Percentiles rank a stretch among this genome's conserved stretches.
Evolutionary conservation across 1,140 invertebrate genomes (phyloP).

Genomic region (Anastrepha obliqua): DNA sequence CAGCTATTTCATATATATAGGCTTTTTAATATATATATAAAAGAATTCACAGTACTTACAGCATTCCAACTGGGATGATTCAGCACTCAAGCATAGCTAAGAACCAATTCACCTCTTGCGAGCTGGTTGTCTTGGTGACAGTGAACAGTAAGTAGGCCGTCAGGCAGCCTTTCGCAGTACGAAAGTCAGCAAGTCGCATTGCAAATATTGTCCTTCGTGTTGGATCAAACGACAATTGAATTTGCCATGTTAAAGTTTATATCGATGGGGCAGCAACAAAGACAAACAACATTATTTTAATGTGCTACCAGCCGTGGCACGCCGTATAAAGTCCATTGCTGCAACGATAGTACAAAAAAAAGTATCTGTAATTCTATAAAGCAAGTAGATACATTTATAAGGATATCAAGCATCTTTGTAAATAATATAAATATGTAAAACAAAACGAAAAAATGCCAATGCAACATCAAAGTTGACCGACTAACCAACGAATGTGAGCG

Average conservation of each 20-base stretch:
- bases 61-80: neutral
- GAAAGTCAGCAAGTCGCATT: conserved; percentile 37
- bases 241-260: conserved; percentile 56
- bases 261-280: conserved; percentile 47
- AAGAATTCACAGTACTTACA: no score
- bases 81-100: neutral
- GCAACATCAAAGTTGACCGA: no score
- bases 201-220: conserved; percentile 11
- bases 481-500: no score
- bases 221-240: conserved; percentile 57
- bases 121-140: neutral
- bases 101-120: no score
- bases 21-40: no score
- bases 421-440: no score
- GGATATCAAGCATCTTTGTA: neutral
- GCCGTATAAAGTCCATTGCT: neutral
- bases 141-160: neutral
- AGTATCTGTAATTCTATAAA: conserved; percentile 26
- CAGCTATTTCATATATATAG: no score
- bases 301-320: neutral
- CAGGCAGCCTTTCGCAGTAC: neutral
- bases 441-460: no score
- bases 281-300: conserved; percentile 5
- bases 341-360: neutral
- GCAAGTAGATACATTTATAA: conserved; percentile 26